Evolutionary conservation across 2,797 vertebrate species (phyloP).

Genomic region (Bradypus variegatus): DNA sequence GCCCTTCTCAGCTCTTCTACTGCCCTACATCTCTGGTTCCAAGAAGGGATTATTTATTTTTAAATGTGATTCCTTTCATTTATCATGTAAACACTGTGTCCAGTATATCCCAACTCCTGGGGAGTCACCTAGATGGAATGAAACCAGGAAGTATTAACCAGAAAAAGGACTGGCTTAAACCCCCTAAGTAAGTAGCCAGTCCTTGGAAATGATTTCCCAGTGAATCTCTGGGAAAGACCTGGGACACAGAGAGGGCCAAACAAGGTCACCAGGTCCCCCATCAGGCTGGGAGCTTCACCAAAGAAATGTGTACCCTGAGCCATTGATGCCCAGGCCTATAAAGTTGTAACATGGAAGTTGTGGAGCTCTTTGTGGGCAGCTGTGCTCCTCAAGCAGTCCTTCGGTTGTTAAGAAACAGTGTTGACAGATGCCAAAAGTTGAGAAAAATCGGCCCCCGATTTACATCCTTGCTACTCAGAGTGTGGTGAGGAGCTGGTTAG

Average conservation of each 20-base stretch:
- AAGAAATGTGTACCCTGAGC: neutral
- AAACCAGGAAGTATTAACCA: neutral
- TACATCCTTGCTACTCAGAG: neutral
- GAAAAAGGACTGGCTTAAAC: neutral
- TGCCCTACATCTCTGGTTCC: neutral
- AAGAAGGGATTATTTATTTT: slow-evolving; percentile 34
- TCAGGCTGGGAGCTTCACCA: neutral
- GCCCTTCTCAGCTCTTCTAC: neutral
- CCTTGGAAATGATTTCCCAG: neutral
- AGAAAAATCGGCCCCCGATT: neutral
- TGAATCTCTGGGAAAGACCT: neutral
- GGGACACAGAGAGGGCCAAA: neutral
- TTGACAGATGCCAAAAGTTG: neutral
- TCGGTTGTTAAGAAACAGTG: neutral
- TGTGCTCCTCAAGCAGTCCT: neutral
- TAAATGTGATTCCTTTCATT: slow-evolving; percentile 28
- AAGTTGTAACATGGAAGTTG: neutral
- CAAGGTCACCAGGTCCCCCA: neutral
- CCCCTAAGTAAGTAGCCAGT: neutral
- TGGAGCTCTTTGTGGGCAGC: neutral
- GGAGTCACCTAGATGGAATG: neutral
- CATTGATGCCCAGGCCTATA: neutral
- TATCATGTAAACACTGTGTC: neutral
- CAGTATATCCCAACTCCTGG: neutral
- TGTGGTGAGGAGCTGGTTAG: neutral